Evolutionary conservation across 2,888 invertebrate genomes (phyloP).

Genomic region (Cyclophora punctaria): DNA sequence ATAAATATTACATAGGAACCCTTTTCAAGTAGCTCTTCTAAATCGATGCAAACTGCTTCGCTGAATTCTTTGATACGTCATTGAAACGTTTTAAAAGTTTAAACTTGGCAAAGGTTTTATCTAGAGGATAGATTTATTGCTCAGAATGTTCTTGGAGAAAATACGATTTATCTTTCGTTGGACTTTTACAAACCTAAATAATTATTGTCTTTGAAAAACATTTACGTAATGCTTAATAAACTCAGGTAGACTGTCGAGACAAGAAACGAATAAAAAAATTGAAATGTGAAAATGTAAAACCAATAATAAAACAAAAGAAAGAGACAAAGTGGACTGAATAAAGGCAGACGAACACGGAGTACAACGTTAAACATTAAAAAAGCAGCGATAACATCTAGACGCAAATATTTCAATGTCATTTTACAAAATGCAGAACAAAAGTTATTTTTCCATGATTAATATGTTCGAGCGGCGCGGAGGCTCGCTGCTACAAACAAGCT

Average conservation of each 20-base stretch:
- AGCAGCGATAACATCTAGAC: neutral
- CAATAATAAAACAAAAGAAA: too few relatives aligned
- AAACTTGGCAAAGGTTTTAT: neutral
- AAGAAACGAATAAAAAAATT: too few relatives aligned
- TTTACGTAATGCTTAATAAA: neutral
- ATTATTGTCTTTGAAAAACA: neutral
- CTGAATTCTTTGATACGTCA: neutral
- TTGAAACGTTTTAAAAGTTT: neutral
- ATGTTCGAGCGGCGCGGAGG: constrained; percentile 9
- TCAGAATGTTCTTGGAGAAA: neutral
- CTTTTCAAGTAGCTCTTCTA: constrained; percentile 5
- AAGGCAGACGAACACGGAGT: too few relatives aligned
- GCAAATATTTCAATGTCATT: constrained; percentile 1
- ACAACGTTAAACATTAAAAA: neutral
- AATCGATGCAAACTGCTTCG: constrained; percentile 6
- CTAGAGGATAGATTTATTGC: neutral
- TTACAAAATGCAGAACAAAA: neutral
- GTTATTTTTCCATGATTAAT: constrained; percentile 19
- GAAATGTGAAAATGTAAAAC: too few relatives aligned
- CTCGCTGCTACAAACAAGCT: constrained; percentile 7
- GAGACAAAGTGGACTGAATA: too few relatives aligned
- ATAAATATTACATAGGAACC: constrained; percentile 13
- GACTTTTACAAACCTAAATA: neutral
- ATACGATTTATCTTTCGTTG: neutral
- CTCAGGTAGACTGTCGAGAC: too few relatives aligned